A percentile compares a stretch with the other conserved stretches of the same genome.
Conservation (phyloP, 1,140 invertebrate genomes). For the Pseudachorutes palmiensis region DNA sequence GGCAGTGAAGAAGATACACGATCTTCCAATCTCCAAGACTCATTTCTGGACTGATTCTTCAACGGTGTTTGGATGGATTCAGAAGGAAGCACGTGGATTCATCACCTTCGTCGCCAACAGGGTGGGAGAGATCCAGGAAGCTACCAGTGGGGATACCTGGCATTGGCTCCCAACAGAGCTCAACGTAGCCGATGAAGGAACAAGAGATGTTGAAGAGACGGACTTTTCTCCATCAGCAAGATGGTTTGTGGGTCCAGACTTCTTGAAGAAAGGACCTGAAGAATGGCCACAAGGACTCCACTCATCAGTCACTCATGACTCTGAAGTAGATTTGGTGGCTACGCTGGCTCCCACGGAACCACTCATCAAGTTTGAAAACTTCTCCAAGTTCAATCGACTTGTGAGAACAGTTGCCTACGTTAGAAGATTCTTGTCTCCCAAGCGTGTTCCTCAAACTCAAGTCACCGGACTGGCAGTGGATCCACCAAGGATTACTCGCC, state of each 20-base stretch:
- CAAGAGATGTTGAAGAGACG: not conserved
- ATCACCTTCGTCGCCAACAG: not conserved
- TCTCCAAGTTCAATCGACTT: not conserved
- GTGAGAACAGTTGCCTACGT: not conserved
- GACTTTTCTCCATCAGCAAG: constrained; percentile 9
- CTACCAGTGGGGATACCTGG: constrained; percentile 26
- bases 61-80: constrained; percentile 30
- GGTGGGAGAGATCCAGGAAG: constrained; percentile 34
- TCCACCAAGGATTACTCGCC: too few relatives aligned
- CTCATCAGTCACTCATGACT: not conserved
- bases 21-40: constrained; percentile 9
- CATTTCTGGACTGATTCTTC: constrained; percentile 31
- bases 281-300: not conserved
- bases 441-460: too few relatives aligned
- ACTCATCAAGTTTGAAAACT: not conserved
- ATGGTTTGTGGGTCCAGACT: constrained; percentile 30
- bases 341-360: not conserved
- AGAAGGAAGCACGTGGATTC: constrained; percentile 14
- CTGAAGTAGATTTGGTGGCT: not conserved
- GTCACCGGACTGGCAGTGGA: too few relatives aligned
- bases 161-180: constrained; percentile 26
- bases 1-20: constrained; percentile 1
- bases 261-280: not conserved
- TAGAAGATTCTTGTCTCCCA: not conserved
- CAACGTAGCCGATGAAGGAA: constrained; percentile 36